These are phyloP conservation scores for Apotomis turbidana DNA, from an alignment of 2,888 invertebrate genomes.

Conservation along the genomic window DNA sequence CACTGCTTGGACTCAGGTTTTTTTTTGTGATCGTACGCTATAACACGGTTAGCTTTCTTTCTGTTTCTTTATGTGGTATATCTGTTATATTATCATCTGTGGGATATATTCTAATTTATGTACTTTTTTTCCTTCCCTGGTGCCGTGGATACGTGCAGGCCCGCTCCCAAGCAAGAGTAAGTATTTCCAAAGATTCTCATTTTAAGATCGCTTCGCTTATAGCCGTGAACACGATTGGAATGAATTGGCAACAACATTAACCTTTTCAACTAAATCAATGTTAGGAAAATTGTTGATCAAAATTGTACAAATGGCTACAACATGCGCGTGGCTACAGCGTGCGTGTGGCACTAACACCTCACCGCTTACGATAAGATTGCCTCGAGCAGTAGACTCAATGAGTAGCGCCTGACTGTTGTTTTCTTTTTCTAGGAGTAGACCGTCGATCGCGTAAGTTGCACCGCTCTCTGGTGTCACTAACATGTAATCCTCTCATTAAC, in stretches of 20 bases:
- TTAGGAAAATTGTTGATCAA: conserved; percentile 29
- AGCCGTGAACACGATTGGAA: conserved; percentile 63
- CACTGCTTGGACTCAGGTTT: conserved; percentile 35
- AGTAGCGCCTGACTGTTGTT: conserved; percentile 82
- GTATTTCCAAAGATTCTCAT: conserved; percentile 62
- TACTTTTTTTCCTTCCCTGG: conserved; percentile 73
- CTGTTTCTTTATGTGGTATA: conserved; percentile 53
- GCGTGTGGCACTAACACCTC: conserved; percentile 63
- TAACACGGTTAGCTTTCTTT: conserved; percentile 64
- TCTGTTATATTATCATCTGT: conserved; percentile 46
- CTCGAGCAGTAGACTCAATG: conserved; percentile 36
- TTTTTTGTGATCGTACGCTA: conserved; percentile 50
- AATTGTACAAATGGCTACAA: conserved; percentile 29
- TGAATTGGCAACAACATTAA: conserved; percentile 59
- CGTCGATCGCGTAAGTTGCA: conserved; percentile 84
- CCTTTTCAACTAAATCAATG: conserved; percentile 47
- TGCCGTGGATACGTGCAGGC: conserved; percentile 79
- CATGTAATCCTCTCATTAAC: conserved; percentile 75
- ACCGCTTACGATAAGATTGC: conserved; percentile 56
- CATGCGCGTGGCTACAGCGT: conserved; percentile 20
- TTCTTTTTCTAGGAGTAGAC: conserved; percentile 85
- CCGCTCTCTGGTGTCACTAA: conserved; percentile 84
- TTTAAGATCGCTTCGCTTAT: conserved; percentile 70
- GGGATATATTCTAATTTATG: conserved; percentile 65
- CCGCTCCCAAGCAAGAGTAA: conserved; percentile 88